Conservation (phyloP, 1,140 invertebrate species). For the Penaeus indicus region DNA sequence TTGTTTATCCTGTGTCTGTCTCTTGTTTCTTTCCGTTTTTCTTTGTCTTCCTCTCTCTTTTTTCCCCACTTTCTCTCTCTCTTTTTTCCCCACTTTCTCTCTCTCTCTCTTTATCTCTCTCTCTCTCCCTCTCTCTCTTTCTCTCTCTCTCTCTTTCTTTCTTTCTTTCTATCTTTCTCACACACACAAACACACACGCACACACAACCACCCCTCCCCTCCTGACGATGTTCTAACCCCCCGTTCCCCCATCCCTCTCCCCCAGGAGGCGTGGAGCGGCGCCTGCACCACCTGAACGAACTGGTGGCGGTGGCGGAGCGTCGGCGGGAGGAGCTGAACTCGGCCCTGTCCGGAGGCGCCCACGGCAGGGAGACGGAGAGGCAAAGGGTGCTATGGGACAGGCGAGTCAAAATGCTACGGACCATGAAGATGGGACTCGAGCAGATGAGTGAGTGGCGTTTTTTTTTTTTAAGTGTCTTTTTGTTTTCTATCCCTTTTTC, state of each 20-base stretch:
- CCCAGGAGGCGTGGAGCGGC: conserved; percentile 37
- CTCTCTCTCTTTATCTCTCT: too few relatives aligned
- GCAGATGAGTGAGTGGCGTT: conserved; percentile 76
- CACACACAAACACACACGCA: too few relatives aligned
- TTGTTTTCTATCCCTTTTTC: neutral
- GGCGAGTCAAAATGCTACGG: conserved; percentile 84
- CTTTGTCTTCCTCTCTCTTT: too few relatives aligned
- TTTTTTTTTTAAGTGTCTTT: conserved; percentile 17
- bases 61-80: too few relatives aligned
- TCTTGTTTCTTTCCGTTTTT: too few relatives aligned
- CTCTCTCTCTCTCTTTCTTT: too few relatives aligned
- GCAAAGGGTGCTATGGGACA: conserved; percentile 88
- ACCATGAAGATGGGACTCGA: conserved; percentile 80
- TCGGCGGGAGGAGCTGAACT: conserved; percentile 40
- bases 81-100: too few relatives aligned
- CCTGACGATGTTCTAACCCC: neutral
- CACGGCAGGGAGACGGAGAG: conserved; percentile 78
- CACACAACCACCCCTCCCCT: neutral
- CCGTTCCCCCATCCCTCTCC: neutral
- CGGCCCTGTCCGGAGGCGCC: conserved; percentile 42
- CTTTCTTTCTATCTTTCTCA: too few relatives aligned
- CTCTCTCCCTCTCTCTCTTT: too few relatives aligned
- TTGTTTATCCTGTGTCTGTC: too few relatives aligned
- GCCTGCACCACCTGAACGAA: conserved; percentile 51
- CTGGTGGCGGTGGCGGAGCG: conserved; percentile 52